A percentile compares a stretch with the other conserved stretches of the same genome.
phyloP scores from a whole-genome alignment of 53 echinoderm and acorn worm species.

The Temnopleurus reevesii region DNA sequence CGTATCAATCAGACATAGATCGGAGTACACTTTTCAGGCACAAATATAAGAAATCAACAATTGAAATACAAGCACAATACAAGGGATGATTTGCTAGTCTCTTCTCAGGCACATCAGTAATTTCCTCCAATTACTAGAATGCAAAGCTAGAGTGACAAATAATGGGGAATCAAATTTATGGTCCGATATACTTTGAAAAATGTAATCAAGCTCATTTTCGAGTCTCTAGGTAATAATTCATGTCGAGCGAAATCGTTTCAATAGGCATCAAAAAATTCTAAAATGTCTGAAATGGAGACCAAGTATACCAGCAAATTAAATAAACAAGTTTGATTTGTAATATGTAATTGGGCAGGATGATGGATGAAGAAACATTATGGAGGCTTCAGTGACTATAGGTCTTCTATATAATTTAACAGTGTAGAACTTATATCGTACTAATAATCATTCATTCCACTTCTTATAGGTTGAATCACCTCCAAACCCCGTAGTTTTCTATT shows the following conservation, averaged over 20 bases:
- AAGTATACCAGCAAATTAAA: neutral
- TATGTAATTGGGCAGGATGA: neutral
- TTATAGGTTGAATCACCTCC: constrained; percentile 10
- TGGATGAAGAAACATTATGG: neutral
- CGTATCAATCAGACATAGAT: neutral
- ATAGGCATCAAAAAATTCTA: too few species aligned
- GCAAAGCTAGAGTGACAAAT: too few species aligned
- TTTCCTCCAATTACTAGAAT: too few species aligned
- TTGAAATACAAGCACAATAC: neutral
- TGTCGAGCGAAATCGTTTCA: too few species aligned
- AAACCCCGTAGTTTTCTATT: neutral
- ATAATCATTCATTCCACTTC: constrained; percentile 25
- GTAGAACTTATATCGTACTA: neutral
- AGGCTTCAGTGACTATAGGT: neutral
- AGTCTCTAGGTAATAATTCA: too few species aligned
- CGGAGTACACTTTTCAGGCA: neutral
- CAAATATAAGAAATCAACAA: neutral
- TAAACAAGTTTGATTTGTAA: constrained; percentile 46
- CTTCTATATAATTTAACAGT: neutral
- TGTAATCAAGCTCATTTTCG: too few species aligned
- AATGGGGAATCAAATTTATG: too few species aligned
- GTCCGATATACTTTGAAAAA: too few species aligned
- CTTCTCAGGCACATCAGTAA: neutral
- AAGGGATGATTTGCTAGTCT: neutral
- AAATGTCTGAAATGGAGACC: constrained; percentile 20